Evolutionary conservation across 2,888 invertebrate genomes (phyloP).

Genomic region (Drosophila meridiana): DNA sequence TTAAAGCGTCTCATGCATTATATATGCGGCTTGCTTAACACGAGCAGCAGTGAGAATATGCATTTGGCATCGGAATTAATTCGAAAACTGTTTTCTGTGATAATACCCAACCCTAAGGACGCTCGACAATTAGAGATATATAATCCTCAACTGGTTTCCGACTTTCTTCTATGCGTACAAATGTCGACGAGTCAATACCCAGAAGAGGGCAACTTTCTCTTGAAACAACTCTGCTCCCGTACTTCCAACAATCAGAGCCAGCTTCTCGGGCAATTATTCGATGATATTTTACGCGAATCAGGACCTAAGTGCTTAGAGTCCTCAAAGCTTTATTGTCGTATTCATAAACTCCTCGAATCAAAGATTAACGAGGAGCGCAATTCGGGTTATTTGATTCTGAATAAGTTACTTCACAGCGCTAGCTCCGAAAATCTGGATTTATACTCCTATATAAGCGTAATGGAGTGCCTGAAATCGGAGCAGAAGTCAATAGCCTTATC

Average conservation of each 20-base stretch:
- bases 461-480: constrained; percentile 18
- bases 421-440: constrained; percentile 3
- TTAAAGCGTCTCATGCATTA: background rate
- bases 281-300: constrained; percentile 4
- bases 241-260: background rate
- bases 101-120: background rate
- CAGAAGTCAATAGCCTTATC: background rate
- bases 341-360: background rate
- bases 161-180: constrained; percentile 1
- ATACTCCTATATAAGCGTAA: constrained; percentile 8
- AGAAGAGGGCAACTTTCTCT: background rate
- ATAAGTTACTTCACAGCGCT: constrained; percentile 7
- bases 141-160: background rate
- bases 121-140: background rate
- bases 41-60: background rate
- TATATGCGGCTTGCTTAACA: constrained; percentile 1
- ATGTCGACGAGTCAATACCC: constrained; percentile 12
- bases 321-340: constrained; percentile 1
- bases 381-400: constrained; percentile 6
- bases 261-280: background rate
- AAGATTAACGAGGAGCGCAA: background rate
- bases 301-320: background rate
- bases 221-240: constrained; percentile 1
- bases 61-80: constrained; percentile 14
- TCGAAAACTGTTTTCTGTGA: background rate